These are phyloP conservation scores for Hucho hucho DNA, from an alignment of 2,113 vertebrate genomes.

Conservation along the genomic window DNA sequence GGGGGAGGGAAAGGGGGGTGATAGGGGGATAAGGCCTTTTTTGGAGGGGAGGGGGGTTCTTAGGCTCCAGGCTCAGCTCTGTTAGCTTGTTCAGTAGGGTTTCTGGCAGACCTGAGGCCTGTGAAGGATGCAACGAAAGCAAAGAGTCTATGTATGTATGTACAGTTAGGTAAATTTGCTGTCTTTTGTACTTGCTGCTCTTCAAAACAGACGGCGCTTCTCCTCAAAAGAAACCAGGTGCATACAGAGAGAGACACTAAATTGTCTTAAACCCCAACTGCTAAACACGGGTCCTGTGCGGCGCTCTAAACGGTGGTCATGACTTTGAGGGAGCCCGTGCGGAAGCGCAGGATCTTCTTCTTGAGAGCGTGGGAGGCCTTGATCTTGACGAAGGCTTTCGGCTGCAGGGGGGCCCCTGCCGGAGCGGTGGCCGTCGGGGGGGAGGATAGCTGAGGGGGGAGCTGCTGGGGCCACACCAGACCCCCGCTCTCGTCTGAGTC, in stretches of 20 bases:
- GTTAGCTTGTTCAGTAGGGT: neutral
- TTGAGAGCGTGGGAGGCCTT: constrained; percentile 90
- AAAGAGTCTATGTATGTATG: neutral
- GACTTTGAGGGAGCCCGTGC: constrained; percentile 86
- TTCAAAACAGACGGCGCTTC: neutral
- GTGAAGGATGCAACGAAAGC: neutral
- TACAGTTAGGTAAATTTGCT: neutral
- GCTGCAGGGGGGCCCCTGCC: constrained; percentile 63
- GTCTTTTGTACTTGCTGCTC: neutral
- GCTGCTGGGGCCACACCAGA: constrained; percentile 87
- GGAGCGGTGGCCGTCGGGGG: constrained; percentile 52
- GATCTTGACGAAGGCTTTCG: constrained; percentile 87
- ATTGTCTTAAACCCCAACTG: neutral
- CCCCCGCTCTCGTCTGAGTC: constrained; percentile 84
- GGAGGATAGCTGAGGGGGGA: constrained; percentile 70
- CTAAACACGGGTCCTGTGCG: constrained; percentile 5
- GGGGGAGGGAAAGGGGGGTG: neutral
- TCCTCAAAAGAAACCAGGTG: neutral
- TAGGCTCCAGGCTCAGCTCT: neutral
- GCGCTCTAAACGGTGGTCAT: constrained; percentile 84
- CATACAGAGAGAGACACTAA: neutral
- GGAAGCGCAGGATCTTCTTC: constrained; percentile 88
- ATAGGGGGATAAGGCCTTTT: neutral
- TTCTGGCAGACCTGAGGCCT: neutral
- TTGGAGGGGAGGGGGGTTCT: neutral